Evolutionary conservation across 2,113 vertebrate species (phyloP).

Genomic region (Oreochromis aureus): DNA sequence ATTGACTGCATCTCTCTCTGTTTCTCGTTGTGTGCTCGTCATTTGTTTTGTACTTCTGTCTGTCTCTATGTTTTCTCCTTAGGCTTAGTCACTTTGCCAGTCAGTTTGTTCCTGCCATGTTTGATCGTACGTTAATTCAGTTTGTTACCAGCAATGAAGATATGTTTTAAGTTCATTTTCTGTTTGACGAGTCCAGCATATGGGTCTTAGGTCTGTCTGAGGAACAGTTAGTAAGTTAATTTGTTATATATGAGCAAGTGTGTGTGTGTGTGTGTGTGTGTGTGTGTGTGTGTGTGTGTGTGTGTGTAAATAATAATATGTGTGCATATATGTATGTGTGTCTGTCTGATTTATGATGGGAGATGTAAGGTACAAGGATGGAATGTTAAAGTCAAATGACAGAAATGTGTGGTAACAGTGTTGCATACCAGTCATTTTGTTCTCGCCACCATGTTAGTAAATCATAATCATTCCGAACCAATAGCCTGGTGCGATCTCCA

Average conservation of each 20-base stretch:
- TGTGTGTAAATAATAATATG: background rate
- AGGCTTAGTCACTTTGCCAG: background rate
- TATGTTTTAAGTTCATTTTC: background rate
- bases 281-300: background rate
- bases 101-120: background rate
- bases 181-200: background rate
- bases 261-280: background rate
- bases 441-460: background rate
- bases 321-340: background rate
- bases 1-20: background rate
- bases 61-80: background rate
- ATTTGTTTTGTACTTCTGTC: background rate
- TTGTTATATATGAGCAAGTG: background rate
- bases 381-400: background rate
- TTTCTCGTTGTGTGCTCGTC: background rate
- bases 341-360: background rate
- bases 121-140: background rate
- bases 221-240: background rate
- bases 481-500: background rate
- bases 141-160: background rate
- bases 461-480: background rate
- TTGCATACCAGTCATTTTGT: background rate
- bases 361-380: background rate
- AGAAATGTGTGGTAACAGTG: background rate
- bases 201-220: background rate